A percentile compares a stretch with the other conserved stretches of the same genome.
Evolutionary conservation across 2,113 vertebrate species (phyloP).

Genomic region (Amphilophus citrinellus): DNA sequence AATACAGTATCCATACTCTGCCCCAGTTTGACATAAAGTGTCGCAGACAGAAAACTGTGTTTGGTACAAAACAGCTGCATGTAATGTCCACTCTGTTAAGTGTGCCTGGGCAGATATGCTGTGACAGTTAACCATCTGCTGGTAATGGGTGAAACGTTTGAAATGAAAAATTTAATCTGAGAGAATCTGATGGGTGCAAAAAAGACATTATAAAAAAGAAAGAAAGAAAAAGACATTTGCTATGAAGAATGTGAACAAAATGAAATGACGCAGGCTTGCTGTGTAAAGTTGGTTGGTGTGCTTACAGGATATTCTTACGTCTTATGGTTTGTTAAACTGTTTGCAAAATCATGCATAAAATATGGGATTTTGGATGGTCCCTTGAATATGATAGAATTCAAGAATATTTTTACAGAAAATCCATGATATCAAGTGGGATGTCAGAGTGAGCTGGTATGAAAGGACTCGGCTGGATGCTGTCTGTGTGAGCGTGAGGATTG

Average conservation of each 20-base stretch:
- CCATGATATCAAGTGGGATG: not conserved
- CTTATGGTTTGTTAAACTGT: not conserved
- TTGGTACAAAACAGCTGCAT: not conserved
- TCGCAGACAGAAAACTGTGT: not conserved
- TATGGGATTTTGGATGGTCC: not conserved
- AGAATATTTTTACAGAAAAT: not conserved
- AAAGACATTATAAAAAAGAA: not conserved
- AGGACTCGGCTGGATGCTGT: not conserved
- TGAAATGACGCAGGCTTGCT: not conserved
- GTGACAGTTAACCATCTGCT: conserved; percentile 1
- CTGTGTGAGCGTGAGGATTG: not conserved
- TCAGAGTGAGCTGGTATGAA: not conserved
- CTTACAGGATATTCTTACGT: not conserved
- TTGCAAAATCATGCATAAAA: not conserved
- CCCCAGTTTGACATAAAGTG: not conserved
- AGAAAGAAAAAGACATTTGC: not conserved
- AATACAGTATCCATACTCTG: not conserved
- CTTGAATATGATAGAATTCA: not conserved
- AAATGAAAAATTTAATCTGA: conserved; percentile 1
- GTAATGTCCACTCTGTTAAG: not conserved
- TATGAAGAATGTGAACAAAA: conserved; percentile 5
- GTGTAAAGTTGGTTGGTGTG: not conserved
- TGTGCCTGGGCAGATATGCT: not conserved
- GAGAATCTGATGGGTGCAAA: not conserved
- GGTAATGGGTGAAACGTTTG: not conserved